phyloP scores from a whole-genome alignment of 1,140 invertebrate species.

The Amphibalanus amphitrite region DNA sequence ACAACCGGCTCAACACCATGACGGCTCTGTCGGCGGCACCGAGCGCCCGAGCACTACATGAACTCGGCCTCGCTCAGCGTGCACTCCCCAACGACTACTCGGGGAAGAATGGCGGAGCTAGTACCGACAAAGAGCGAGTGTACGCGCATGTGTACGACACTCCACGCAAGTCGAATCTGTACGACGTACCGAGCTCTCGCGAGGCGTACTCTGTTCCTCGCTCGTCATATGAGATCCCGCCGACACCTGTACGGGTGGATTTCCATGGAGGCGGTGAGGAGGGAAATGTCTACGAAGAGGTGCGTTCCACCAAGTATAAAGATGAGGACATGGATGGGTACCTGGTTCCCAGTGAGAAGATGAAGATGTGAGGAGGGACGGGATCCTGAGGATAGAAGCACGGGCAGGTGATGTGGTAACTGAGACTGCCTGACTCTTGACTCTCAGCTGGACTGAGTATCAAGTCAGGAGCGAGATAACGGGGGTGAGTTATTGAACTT shows the following conservation, averaged over 20 bases:
- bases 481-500: too few species aligned
- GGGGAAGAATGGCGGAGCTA: background rate
- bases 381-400: too few species aligned
- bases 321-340: background rate
- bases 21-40: background rate
- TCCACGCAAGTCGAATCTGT: background rate
- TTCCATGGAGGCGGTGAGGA: background rate
- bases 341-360: background rate
- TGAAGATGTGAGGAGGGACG: background rate
- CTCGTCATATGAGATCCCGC: background rate
- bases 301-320: background rate
- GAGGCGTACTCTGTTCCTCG: background rate
- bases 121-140: background rate
- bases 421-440: too few species aligned
- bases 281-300: background rate
- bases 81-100: background rate
- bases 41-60: background rate
- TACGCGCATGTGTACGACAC: background rate
- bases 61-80: background rate
- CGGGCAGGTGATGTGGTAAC: too few species aligned
- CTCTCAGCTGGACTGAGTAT: too few species aligned
- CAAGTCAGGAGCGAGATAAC: too few species aligned
- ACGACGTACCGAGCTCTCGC: background rate
- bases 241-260: background rate
- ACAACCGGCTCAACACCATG: background rate